Percentiles rank a stretch among this genome's conserved stretches.
phyloP scores from a whole-genome alignment of 1,140 invertebrate species.

The Temnothorax nylanderi region DNA sequence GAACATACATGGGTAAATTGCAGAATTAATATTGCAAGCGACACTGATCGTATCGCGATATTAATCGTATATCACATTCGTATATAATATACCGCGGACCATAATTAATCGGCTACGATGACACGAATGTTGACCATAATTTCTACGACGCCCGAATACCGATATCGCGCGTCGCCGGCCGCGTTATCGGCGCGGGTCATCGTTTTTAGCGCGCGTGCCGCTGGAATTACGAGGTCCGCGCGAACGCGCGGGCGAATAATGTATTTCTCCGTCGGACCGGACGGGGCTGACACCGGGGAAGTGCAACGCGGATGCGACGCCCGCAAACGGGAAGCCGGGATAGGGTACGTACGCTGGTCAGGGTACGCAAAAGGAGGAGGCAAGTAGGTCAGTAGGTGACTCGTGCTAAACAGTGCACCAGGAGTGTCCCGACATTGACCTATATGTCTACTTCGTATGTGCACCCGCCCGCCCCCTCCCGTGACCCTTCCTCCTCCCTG shows the following conservation, averaged over 20 bases:
- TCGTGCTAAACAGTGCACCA: constrained; percentile 75
- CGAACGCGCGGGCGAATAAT: neutral
- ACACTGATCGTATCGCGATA: neutral
- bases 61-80: neutral
- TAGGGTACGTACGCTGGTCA: constrained; percentile 61
- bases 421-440: constrained; percentile 79
- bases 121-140: neutral
- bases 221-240: neutral
- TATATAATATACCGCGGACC: neutral
- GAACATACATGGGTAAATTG: neutral
- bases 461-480: constrained; percentile 59
- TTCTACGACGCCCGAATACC: neutral
- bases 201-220: neutral
- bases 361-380: constrained; percentile 72
- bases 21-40: neutral
- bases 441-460: constrained; percentile 76
- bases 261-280: neutral
- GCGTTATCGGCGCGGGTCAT: constrained; percentile 35
- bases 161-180: neutral
- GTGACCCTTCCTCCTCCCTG: constrained; percentile 52
- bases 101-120: neutral
- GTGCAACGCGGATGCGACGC: neutral
- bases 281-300: neutral
- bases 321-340: constrained; percentile 24
- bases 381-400: constrained; percentile 78